These are phyloP conservation scores for Arrhamphus sclerolepis DNA, from an alignment of 2,797 vertebrate species.

Conservation along the genomic window DNA sequence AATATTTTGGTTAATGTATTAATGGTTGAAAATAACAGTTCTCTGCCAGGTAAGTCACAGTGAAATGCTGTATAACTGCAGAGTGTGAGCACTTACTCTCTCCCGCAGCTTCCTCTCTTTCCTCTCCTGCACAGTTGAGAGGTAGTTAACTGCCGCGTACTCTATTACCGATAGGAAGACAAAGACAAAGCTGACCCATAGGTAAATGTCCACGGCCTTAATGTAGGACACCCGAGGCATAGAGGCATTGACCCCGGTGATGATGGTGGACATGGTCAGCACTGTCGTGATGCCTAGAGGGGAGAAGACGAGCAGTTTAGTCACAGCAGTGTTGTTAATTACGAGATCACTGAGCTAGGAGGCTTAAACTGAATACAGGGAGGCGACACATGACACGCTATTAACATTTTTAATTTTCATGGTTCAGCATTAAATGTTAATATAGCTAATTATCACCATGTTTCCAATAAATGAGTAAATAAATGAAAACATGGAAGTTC, in stretches of 20 bases:
- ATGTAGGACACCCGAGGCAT: conserved; percentile 88
- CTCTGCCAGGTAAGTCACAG: too few species aligned
- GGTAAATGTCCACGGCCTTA: conserved; percentile 86
- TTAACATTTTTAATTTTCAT: not conserved
- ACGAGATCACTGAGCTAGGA: not conserved
- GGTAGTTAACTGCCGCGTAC: conserved; percentile 87
- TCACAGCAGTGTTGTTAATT: conserved; percentile 8
- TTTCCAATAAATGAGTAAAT: too few species aligned
- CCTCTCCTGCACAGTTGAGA: conserved; percentile 90
- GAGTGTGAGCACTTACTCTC: conserved; percentile 72
- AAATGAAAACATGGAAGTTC: too few species aligned
- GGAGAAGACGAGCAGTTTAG: conserved; percentile 15
- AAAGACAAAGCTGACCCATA: conserved; percentile 88
- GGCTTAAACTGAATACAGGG: not conserved
- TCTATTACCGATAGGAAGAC: conserved; percentile 87
- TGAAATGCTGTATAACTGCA: not conserved
- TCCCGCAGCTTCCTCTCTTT: conserved; percentile 88
- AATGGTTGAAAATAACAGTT: too few species aligned
- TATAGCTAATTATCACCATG: too few species aligned
- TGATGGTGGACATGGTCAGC: conserved; percentile 87
- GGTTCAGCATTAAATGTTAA: too few species aligned
- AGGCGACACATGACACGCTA: not conserved
- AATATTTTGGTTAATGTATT: conserved; percentile 9
- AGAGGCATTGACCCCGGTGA: conserved; percentile 86
- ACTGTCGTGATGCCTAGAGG: conserved; percentile 84